Evolutionary conservation across 2,797 vertebrate genomes (phyloP).

Genomic region (Darevskia mixta): DNA sequence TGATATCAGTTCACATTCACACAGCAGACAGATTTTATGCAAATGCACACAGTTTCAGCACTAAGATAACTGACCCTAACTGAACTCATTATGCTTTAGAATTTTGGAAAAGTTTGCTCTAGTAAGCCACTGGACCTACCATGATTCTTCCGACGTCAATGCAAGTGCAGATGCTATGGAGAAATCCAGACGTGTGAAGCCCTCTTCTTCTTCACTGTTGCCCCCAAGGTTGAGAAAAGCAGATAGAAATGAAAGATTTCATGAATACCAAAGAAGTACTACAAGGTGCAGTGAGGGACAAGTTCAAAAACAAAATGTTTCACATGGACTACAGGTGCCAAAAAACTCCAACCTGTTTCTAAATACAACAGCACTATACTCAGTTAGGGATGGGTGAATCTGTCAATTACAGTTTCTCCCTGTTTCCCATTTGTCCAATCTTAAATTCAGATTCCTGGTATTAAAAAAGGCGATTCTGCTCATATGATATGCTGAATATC

Average conservation of each 20-base stretch:
- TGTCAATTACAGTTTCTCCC: too few relatives aligned
- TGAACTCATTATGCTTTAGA: neutral
- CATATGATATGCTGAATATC: neutral
- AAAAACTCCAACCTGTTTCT: too few relatives aligned
- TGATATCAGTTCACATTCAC: too few relatives aligned
- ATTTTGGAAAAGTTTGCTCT: neutral
- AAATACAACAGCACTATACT: too few relatives aligned
- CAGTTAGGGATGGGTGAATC: too few relatives aligned
- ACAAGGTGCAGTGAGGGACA: neutral
- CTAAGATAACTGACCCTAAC: neutral
- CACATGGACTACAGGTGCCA: neutral
- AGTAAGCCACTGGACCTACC: conserved; percentile 67
- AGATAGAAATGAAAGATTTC: neutral
- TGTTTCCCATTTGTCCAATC: too few relatives aligned
- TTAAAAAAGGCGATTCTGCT: neutral
- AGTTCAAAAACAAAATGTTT: neutral
- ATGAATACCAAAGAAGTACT: neutral
- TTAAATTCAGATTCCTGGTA: neutral
- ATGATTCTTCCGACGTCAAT: conserved; percentile 67
- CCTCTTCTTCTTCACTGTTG: conserved; percentile 77
- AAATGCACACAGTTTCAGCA: neutral
- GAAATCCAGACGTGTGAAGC: conserved; percentile 73
- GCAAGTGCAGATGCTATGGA: conserved; percentile 79
- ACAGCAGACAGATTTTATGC: too few relatives aligned
- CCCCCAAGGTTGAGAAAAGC: neutral